phyloP scores from a whole-genome alignment of 2,113 vertebrate species.

The Scortum barcoo region DNA sequence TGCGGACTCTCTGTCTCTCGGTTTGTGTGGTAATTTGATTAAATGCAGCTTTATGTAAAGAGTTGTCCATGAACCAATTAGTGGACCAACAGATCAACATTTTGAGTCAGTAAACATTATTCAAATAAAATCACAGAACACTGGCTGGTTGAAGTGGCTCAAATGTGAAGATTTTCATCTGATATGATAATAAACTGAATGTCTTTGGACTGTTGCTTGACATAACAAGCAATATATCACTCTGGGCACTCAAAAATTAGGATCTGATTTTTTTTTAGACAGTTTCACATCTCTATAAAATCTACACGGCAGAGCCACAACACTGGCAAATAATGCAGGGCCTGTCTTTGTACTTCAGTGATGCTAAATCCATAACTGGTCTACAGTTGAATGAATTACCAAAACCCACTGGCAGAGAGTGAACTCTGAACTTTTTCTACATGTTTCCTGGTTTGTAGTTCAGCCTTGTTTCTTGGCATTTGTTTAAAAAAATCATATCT shows the following conservation, averaged over 20 bases:
- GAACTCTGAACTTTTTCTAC: background rate
- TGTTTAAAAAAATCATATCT: background rate
- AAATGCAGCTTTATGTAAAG: background rate
- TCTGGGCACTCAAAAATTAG: background rate
- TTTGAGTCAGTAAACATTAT: no score
- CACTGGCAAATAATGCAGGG: background rate
- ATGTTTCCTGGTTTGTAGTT: background rate
- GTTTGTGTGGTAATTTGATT: background rate
- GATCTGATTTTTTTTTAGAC: no score
- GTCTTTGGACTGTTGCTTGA: background rate
- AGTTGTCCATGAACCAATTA: background rate
- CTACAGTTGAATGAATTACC: background rate
- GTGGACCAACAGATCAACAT: background rate
- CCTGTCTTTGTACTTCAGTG: background rate
- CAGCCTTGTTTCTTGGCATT: background rate
- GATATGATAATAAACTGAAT: background rate
- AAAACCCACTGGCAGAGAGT: background rate
- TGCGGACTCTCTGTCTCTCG: background rate
- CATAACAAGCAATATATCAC: background rate
- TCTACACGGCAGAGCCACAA: background rate
- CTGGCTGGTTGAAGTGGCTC: background rate
- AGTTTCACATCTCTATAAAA: background rate
- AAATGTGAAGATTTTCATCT: background rate
- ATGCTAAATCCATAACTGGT: background rate
- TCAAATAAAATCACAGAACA: no score